Evolutionary conservation across 2,113 vertebrate species (phyloP), one percentile per base, ranked within the genome.

Genomic region (Cololabis saira): DNA sequence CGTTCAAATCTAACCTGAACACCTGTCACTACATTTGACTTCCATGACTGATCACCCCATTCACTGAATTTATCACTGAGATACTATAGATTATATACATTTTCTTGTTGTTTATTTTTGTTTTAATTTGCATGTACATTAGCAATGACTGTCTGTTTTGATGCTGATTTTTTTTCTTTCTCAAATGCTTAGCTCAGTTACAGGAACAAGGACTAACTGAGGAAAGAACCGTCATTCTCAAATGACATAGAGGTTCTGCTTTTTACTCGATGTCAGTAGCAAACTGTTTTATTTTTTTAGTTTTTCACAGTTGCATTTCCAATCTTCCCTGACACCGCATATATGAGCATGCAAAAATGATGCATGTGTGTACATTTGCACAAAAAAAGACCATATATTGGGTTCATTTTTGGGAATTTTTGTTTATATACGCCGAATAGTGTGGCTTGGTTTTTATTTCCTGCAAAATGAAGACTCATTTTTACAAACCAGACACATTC

Each of bases 161-260:
- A 37, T 7, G 33, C 33, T 37, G 30, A 30, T 37, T 37, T 37
- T n/a, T 47, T 63, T 69, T 78, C 4, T 48, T 64, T 22, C 57
- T 3, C 5, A 37, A 33, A 22, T 67, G 24, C n/a, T 75, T 75
- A 87, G 48, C 56, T 92, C 76, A 90, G 56, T 90, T 90, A 91
- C 84, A 75, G 84, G 87, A 91, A 90, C 74, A 62, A 63, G 50
- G 70, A 61, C 66, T 56, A 66, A 61, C 74, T 84, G 64, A 86
- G 72, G 74, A 86, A 83, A 79, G 67, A 78, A 79, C 64, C 62
- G 37, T 19, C 51, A 15, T 16, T 19, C 57, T 71, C 22, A 37
- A 19, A 74, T 52, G 65, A 67, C 19, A 63, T 24, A 54, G 58
- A 70, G 77, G 78, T 93, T 92, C 87, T 91, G 81, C 84, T 89